A percentile compares a stretch with the other conserved stretches of the same genome.
phyloP scores from a whole-genome alignment of 2,113 vertebrate genomes.

The Gallinago paraguaiae region DNA sequence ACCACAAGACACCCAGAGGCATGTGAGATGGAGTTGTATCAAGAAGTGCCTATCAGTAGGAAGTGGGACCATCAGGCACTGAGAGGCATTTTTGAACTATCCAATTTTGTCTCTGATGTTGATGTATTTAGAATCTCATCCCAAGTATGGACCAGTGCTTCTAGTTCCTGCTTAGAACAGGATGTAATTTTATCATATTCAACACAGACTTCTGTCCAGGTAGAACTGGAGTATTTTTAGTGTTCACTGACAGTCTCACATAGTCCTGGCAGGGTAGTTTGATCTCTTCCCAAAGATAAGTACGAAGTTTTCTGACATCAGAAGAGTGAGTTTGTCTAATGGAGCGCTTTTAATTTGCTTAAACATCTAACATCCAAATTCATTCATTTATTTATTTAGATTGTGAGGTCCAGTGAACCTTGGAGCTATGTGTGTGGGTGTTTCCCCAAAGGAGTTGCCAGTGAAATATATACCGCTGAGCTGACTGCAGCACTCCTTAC shows the following conservation, averaged over 20 bases:
- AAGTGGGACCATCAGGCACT: neutral
- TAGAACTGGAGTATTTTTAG: neutral
- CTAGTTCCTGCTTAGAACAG: neutral
- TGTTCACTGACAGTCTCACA: neutral
- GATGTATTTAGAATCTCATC: neutral
- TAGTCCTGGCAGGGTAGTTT: neutral
- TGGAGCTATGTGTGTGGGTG: neutral
- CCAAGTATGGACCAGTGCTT: neutral
- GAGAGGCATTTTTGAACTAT: neutral
- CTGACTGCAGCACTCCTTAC: constrained; percentile 21
- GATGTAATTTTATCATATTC: neutral
- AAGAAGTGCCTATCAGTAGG: neutral
- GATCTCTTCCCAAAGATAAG: neutral
- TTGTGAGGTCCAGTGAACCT: neutral
- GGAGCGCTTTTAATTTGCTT: neutral
- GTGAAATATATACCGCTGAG: neutral
- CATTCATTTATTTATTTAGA: neutral
- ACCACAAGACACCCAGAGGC: neutral
- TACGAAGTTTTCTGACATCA: neutral
- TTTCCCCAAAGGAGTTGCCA: neutral
- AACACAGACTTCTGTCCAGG: neutral
- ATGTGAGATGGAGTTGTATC: neutral
- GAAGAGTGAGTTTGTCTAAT: neutral
- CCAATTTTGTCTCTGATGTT: neutral
- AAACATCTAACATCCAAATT: neutral